Base-by-base conservation (phyloP, 2,888 invertebrate species). In the Corythucha ciliata region DNA sequence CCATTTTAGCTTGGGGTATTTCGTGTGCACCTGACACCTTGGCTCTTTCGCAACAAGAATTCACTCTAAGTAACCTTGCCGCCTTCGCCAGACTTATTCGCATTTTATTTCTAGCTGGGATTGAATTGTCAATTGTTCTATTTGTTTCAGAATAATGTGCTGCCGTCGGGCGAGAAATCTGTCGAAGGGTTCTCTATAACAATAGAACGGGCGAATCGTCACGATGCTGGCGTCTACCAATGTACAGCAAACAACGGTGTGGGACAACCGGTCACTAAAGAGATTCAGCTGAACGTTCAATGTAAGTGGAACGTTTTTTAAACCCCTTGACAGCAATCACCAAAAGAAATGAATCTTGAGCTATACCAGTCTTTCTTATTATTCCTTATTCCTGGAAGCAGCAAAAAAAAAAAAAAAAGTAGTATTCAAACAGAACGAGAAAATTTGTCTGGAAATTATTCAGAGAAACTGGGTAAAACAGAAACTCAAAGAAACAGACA, bases 91-190 rank as follows among this genome's bases (percentile, higher is more conserved):
- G n/a, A n/a, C n/a, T n/a, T n/a, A 10, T n/a, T 29, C 10, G 10
- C 29, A 36, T 36, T 47, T 22, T 42, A 5, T 14, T 16, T n/a
- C 8, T n/a, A 10, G 29, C 8, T 10, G 8, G 29, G n/a, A 29
- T 10, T 29, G 8, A 29, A 29, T 29, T 29, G n/a, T 29, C 29
- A 29, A 29, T 10, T 29, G 29, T n/a, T 52, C 54, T 48, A 25
- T 56, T 34, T 36, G 53, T 63, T 61, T 26, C 69, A 72, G 69
- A 73, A 74, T 60, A 73, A 73, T 59, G 68, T 72, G 3, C 63
- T 76, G 52, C 75, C 75, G 2, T 73, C 72, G 53, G 79, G 79
- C 44, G 79, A 79, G 58, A 77, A 78, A 66, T 75, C 76, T 53
- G 69, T 74, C 37, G 73, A 75, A 60, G 77, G 78, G 25, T 73